phyloP scores from a whole-genome alignment of 2,113 vertebrate genomes.

The Varanus komodoensis region DNA sequence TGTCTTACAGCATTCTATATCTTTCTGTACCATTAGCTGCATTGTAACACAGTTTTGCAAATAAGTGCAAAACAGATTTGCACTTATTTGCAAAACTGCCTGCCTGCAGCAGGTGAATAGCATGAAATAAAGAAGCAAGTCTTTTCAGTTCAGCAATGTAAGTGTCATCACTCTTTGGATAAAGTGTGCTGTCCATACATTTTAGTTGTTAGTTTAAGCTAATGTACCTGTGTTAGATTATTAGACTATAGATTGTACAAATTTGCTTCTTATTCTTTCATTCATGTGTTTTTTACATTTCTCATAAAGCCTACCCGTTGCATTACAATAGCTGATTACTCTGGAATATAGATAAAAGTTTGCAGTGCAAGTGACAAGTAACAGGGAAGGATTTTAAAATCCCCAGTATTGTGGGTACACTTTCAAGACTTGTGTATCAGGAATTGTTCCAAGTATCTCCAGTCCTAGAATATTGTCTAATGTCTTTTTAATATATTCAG shows the following conservation, averaged over 20 bases:
- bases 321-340: neutral
- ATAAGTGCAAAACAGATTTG: neutral
- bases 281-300: neutral
- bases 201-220: neutral
- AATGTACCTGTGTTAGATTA: neutral
- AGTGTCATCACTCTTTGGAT: too few species aligned
- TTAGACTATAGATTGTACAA: neutral
- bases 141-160: neutral
- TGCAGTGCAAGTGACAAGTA: neutral
- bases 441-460: neutral
- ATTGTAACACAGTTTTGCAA: neutral
- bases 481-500: constrained; percentile 67
- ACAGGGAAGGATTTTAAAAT: neutral
- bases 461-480: neutral
- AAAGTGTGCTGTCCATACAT: neutral
- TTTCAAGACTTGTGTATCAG: neutral
- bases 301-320: neutral
- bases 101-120: neutral
- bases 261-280: too few species aligned
- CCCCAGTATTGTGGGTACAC: neutral
- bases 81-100: neutral
- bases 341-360: neutral
- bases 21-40: neutral
- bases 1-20: neutral
- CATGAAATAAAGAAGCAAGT: neutral